A percentile compares a stretch with the other conserved stretches of the same genome.
phyloP scores from a whole-genome alignment of 2,888 invertebrate species.

The Chaetogeoica ovagalla region DNA sequence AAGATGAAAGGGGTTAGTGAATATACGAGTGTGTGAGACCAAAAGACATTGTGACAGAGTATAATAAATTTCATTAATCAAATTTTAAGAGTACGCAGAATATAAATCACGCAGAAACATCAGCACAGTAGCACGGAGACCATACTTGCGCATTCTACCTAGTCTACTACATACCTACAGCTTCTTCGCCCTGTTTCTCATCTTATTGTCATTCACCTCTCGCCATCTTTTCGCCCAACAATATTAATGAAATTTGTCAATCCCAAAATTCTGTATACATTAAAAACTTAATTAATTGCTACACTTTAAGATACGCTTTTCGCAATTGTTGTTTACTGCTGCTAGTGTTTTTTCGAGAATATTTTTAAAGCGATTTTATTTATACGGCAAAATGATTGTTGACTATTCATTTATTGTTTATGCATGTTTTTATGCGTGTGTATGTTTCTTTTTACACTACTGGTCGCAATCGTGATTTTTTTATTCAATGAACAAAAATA shows the following conservation, averaged over 20 bases:
- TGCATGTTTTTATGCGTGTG: too few species aligned
- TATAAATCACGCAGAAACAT: conserved; percentile 28
- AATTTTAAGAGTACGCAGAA: conserved; percentile 39
- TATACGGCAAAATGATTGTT: too few species aligned
- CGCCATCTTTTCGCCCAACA: conserved; percentile 14
- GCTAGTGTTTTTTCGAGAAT: not conserved
- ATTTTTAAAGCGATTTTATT: too few species aligned
- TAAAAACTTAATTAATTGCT: conserved; percentile 49
- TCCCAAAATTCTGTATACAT: conserved; percentile 21
- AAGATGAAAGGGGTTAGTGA: too few species aligned
- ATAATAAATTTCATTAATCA: conserved; percentile 49
- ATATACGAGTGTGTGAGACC: too few species aligned
- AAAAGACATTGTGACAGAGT: not conserved
- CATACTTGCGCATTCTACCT: not conserved
- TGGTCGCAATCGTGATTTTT: too few species aligned
- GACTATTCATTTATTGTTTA: too few species aligned
- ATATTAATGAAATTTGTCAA: conserved; percentile 53
- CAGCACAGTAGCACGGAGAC: not conserved
- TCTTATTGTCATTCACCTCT: not conserved
- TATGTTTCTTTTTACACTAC: too few species aligned
- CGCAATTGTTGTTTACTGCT: not conserved
- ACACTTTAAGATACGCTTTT: not conserved
- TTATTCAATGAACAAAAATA: too few species aligned
- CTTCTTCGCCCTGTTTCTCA: not conserved
- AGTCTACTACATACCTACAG: too few species aligned